These are phyloP conservation scores for Nesogale talazaci DNA, from an alignment of 2,113 vertebrate genomes.

Conservation along the genomic window DNA sequence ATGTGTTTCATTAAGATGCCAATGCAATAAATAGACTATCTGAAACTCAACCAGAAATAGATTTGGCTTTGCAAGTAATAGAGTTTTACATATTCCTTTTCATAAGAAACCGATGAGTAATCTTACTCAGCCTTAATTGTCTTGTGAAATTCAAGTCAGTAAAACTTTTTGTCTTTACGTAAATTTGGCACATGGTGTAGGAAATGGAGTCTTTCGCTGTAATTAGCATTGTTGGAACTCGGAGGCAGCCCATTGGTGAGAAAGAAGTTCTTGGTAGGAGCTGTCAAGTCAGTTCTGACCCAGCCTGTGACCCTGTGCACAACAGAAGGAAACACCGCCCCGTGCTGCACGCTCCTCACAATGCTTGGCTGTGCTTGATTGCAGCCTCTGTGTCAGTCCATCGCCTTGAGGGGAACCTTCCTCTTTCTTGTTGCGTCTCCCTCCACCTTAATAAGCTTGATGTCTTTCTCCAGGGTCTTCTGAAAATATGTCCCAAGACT, in stretches of 20 bases:
- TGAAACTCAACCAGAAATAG: neutral
- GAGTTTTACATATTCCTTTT: slow-evolving; percentile 31
- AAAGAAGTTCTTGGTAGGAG: neutral
- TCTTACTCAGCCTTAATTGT: slow-evolving; percentile 34
- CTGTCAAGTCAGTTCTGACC: too few species aligned
- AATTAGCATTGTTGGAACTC: neutral
- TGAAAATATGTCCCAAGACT: too few species aligned
- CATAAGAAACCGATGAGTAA: slow-evolving; percentile 11
- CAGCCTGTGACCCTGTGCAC: too few species aligned
- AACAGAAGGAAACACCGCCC: too few species aligned
- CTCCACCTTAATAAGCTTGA: too few species aligned
- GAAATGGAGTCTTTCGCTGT: neutral
- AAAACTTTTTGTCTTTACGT: slow-evolving; percentile 53
- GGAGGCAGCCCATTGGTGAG: neutral
- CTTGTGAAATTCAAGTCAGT: slow-evolving; percentile 14
- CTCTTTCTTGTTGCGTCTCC: too few species aligned
- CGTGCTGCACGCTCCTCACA: too few species aligned
- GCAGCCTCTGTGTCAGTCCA: too few species aligned
- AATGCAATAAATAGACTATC: neutral
- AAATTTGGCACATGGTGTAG: neutral
- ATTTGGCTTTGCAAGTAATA: neutral
- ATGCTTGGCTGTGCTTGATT: too few species aligned
- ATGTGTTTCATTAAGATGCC: slow-evolving; percentile 10
- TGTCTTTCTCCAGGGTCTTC: too few species aligned
- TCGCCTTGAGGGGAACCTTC: too few species aligned